Percentiles rank a stretch among this genome's conserved stretches.
Evolutionary conservation across 2,888 invertebrate genomes (phyloP).

Genomic region (Bombylius discolor): DNA sequence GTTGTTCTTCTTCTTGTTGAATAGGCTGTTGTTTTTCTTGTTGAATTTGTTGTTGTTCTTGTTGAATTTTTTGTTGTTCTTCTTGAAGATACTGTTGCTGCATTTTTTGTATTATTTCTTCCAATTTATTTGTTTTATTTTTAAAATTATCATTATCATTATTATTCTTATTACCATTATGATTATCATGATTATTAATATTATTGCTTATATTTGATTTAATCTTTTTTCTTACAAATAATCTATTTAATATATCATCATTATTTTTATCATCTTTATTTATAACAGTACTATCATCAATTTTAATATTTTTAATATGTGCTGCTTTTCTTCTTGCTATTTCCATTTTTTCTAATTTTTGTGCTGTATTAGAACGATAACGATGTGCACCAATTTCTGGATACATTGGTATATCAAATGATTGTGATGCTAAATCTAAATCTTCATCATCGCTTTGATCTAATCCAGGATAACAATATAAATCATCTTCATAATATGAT

Average conservation of each 20-base stretch:
- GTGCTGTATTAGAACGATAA: slow-evolving; percentile 76
- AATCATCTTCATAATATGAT: slow-evolving; percentile 28
- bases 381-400: slow-evolving; percentile 49
- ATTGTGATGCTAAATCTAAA: slow-evolving; percentile 49
- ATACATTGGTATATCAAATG: slow-evolving; percentile 66
- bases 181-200: background rate
- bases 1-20: slow-evolving; percentile 25
- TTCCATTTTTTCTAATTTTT: slow-evolving; percentile 78
- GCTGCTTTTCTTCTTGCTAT: slow-evolving; percentile 68
- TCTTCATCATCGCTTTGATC: slow-evolving; percentile 71
- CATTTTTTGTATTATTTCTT: no score
- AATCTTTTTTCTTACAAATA: slow-evolving; percentile 42
- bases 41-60: no score
- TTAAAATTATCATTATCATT: no score
- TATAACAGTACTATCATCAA: slow-evolving; percentile 43
- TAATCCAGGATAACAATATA: slow-evolving; percentile 60
- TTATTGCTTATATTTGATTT: background rate
- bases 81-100: no score
- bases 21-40: background rate
- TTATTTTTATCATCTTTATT: slow-evolving; percentile 40
- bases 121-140: no score
- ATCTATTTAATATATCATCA: slow-evolving; percentile 18
- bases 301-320: slow-evolving; percentile 62
- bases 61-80: no score
- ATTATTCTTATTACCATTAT: background rate